Conservation (phyloP, 2,797 vertebrate species). For the Cirrhinus mrigala region DNA sequence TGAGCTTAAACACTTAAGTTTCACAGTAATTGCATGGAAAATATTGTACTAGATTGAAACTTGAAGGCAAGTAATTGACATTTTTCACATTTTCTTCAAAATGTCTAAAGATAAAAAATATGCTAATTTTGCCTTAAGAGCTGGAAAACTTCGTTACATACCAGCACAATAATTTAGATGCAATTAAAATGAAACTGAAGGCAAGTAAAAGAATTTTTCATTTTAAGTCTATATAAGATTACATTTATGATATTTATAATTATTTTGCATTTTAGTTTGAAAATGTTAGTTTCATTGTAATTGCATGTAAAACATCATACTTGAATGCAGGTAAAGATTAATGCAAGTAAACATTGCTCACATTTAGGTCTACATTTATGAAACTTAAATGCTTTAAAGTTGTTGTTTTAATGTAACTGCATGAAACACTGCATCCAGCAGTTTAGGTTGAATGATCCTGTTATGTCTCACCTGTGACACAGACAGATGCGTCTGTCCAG, state of each 20-base stretch:
- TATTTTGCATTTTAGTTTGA: background rate
- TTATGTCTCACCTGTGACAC: conserved; percentile 87
- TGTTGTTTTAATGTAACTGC: background rate
- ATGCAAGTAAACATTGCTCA: too few relatives aligned
- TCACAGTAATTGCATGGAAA: too few relatives aligned
- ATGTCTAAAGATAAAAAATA: background rate
- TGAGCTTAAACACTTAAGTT: background rate
- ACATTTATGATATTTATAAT: too few relatives aligned
- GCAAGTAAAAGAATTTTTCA: background rate
- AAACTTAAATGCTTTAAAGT: background rate
- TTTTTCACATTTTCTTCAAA: too few relatives aligned
- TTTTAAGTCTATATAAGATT: background rate
- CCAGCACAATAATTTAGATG: background rate
- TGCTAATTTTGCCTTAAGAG: too few relatives aligned
- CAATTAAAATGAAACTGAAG: background rate
- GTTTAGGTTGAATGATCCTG: too few relatives aligned
- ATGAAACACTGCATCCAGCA: background rate
- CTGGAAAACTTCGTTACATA: background rate
- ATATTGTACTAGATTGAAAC: background rate
- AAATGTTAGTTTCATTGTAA: background rate
- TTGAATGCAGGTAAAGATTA: background rate
- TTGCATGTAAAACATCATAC: background rate
- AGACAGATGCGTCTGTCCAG: conserved; percentile 89
- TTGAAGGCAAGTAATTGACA: background rate
- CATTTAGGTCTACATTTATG: background rate